These are phyloP conservation scores for Pionites leucogaster DNA, from an alignment of 2,113 vertebrate genomes.

Conservation along the genomic window DNA sequence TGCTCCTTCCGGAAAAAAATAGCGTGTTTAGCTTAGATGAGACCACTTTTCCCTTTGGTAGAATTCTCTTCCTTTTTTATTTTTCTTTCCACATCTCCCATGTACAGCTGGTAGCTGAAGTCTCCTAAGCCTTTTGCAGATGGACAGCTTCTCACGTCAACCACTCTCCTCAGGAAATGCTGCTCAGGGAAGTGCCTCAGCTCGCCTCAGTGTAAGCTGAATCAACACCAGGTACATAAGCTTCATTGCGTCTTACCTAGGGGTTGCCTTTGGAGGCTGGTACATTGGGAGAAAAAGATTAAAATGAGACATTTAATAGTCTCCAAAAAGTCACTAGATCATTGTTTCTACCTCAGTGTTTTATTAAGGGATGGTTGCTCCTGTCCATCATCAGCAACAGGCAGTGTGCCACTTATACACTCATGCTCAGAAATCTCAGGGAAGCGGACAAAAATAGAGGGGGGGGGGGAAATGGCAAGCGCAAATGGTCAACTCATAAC, in stretches of 20 bases:
- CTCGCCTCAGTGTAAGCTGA: neutral
- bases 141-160: neutral
- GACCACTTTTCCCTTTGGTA: neutral
- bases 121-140: neutral
- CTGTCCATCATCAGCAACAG: neutral
- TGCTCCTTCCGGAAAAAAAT: neutral
- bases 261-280: neutral
- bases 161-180: neutral
- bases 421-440: constrained; percentile 19
- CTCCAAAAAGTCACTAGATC: neutral
- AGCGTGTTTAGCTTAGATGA: neutral
- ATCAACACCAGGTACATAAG: neutral
- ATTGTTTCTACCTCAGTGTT: neutral
- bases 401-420: neutral
- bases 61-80: neutral
- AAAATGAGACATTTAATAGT: constrained; percentile 27
- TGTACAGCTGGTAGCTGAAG: neutral
- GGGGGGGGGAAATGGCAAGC: neutral
- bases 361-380: neutral
- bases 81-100: neutral
- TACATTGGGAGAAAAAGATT: neutral
- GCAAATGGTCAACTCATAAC: neutral
- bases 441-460: neutral
- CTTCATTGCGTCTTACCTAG: neutral
- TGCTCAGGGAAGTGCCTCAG: neutral